A percentile compares a stretch with the other conserved stretches of the same genome.
These are phyloP conservation scores for Squalus acanthias DNA, from an alignment of 2,797 vertebrate species.

Conservation along the genomic window DNA sequence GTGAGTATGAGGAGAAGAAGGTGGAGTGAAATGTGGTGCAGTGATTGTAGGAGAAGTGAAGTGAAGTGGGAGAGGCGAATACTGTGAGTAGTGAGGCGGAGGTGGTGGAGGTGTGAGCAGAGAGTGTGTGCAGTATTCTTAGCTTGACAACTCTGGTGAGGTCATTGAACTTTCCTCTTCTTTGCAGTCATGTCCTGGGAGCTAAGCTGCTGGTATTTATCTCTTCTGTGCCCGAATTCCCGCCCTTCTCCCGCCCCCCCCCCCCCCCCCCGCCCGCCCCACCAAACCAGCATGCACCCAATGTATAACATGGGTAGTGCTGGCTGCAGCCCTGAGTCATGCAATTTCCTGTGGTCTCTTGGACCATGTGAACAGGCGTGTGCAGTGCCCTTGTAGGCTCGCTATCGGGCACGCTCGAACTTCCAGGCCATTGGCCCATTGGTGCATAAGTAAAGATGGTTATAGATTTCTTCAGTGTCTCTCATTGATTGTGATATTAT, in stretches of 20 bases:
- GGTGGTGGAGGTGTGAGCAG: too few species aligned
- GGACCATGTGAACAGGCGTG: background rate
- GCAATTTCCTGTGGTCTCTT: too few species aligned
- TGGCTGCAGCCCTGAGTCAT: background rate
- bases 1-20: too few species aligned
- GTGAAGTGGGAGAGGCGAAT: too few species aligned
- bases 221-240: background rate
- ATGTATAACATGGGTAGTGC: background rate
- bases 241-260: too few species aligned
- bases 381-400: background rate
- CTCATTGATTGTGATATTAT: slow-evolving; percentile 6
- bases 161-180: background rate
- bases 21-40: too few species aligned
- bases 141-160: too few species aligned
- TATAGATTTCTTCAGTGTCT: background rate
- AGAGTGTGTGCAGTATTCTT: too few species aligned
- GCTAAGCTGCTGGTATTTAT: background rate
- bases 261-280: too few species aligned
- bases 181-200: background rate
- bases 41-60: too few species aligned
- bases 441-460: background rate
- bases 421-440: background rate
- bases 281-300: background rate
- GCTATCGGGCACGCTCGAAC: background rate
- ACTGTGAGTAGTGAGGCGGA: too few species aligned